Evolutionary conservation across 2,113 vertebrate species (phyloP).

Genomic region (Gulo gulo): DNA sequence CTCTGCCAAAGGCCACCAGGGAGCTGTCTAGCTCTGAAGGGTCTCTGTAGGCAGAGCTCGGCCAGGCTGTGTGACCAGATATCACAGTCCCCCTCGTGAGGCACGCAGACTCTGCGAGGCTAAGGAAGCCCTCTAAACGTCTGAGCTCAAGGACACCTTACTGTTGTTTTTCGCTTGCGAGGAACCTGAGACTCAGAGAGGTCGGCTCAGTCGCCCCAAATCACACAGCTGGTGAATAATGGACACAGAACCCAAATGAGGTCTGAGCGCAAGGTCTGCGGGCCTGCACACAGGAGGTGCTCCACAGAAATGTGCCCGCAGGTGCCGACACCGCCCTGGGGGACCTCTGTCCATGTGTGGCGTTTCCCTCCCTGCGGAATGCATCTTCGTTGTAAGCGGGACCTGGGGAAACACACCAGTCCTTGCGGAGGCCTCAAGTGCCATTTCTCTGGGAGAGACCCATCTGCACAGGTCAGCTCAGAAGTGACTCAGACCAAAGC

Average conservation of each 20-base stretch:
- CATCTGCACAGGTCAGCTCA: background rate
- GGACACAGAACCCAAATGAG: background rate
- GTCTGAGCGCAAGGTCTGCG: background rate
- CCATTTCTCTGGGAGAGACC: background rate
- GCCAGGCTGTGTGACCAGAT: background rate
- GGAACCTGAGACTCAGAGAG: background rate
- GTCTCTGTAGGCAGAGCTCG: background rate
- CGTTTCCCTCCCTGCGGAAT: too few species aligned
- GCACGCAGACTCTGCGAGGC: background rate
- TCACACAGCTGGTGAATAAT: background rate
- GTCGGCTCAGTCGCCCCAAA: background rate
- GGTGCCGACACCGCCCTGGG: background rate
- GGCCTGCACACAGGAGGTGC: background rate
- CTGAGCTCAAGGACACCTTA: background rate
- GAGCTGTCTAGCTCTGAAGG: background rate
- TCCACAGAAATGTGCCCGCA: background rate
- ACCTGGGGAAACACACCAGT: fast-evolving
- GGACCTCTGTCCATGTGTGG: too few species aligned
- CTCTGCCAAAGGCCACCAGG: too few species aligned
- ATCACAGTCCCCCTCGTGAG: fast-evolving
- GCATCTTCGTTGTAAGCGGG: fast-evolving
- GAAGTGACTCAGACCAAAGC: background rate
- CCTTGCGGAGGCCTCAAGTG: background rate
- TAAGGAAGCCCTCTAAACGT: background rate
- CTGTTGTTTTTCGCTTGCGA: background rate